Conservation (phyloP, 2,113 vertebrate genomes). For the Mohoua ochrocephala region DNA sequence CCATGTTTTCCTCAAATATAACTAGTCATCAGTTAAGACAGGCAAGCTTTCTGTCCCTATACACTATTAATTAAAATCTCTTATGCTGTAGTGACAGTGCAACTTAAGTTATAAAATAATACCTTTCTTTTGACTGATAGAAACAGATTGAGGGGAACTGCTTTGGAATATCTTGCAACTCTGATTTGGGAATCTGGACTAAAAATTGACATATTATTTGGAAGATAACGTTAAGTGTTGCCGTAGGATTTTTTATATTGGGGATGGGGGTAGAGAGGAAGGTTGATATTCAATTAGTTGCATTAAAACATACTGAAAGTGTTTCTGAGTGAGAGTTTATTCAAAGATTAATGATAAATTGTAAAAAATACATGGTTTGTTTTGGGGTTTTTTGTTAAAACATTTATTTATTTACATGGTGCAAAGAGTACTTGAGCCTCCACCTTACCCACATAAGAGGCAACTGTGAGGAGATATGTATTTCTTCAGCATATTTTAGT, state of each 20-base stretch:
- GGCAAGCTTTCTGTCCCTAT: background rate
- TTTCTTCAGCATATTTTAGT: background rate
- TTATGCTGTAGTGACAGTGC: background rate
- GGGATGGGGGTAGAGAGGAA: fast-evolving
- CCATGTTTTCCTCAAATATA: background rate
- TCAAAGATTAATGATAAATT: background rate
- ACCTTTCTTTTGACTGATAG: background rate
- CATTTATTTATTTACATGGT: background rate
- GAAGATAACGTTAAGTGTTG: background rate
- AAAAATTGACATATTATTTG: background rate
- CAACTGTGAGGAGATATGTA: background rate
- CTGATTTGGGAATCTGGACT: background rate
- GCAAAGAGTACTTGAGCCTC: background rate
- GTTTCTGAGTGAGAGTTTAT: background rate
- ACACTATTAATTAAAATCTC: background rate
- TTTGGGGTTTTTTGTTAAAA: background rate
- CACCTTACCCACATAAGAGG: background rate
- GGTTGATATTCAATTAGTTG: background rate
- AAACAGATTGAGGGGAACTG: background rate
- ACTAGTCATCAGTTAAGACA: background rate
- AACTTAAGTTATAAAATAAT: background rate
- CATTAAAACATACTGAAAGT: background rate
- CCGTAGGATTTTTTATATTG: background rate
- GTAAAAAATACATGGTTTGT: fast-evolving
- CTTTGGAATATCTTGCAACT: background rate